Evolutionary conservation across 2,888 invertebrate genomes (phyloP).

Genomic region (Chrysotoxum bicinctum): DNA sequence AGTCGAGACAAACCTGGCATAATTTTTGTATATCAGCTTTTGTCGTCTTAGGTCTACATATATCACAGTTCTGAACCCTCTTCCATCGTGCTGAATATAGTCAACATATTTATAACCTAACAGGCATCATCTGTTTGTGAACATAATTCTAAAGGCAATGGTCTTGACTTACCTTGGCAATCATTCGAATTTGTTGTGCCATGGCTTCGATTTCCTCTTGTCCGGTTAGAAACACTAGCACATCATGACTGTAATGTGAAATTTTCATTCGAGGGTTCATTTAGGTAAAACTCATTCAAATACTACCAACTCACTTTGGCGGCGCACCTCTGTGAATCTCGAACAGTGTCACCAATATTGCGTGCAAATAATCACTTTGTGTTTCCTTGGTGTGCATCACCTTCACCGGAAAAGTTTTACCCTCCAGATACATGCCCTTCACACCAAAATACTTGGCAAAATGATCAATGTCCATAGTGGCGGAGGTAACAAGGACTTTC

Average conservation of each 20-base stretch:
- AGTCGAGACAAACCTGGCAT: too few relatives aligned
- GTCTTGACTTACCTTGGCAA: constrained; percentile 84
- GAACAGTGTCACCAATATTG: constrained; percentile 92
- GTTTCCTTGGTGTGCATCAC: constrained; percentile 87
- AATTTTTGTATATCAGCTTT: too few relatives aligned
- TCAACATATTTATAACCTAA: too few relatives aligned
- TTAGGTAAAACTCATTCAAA: background rate
- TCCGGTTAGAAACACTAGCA: constrained; percentile 96
- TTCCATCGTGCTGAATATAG: too few relatives aligned
- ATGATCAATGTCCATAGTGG: constrained; percentile 97
- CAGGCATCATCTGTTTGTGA: too few relatives aligned
- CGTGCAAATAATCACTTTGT: constrained; percentile 92
- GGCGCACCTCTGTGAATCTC: constrained; percentile 93
- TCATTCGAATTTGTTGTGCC: constrained; percentile 87
- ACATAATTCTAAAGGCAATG: background rate
- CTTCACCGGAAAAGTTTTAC: constrained; percentile 91
- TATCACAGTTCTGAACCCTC: too few relatives aligned
- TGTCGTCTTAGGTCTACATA: too few relatives aligned
- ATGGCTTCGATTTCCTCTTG: constrained; percentile 98
- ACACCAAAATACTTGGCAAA: constrained; percentile 95
- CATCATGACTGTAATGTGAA: constrained; percentile 86
- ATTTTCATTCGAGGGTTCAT: background rate
- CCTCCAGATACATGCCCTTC: constrained; percentile 93
- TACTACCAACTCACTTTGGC: constrained; percentile 85
- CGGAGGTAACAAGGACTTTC: constrained; percentile 95